Conservation (phyloP, 2,113 vertebrate genomes). For the Neopipo cinnamomea region DNA sequence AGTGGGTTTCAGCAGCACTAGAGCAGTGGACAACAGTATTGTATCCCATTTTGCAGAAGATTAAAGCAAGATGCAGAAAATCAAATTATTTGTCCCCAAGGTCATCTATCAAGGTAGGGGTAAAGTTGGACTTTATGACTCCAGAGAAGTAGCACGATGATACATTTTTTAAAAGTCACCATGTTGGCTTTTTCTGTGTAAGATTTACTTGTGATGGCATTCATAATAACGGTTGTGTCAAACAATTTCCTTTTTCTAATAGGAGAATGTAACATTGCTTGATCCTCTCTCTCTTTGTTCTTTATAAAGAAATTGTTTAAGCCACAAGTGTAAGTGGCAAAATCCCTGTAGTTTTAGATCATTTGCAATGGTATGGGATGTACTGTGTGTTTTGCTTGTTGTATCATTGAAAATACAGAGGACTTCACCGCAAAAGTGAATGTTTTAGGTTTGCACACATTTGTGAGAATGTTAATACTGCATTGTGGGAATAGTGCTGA, state of each 20-base stretch:
- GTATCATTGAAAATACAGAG: background rate
- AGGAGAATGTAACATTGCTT: background rate
- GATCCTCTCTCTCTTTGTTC: background rate
- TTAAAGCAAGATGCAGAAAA: background rate
- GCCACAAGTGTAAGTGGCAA: background rate
- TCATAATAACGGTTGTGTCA: background rate
- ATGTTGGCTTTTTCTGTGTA: background rate
- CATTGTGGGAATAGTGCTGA: slow-evolving; percentile 67
- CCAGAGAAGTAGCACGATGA: background rate
- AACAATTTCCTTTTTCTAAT: background rate
- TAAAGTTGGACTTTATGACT: background rate
- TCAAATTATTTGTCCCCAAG: background rate
- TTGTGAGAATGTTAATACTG: slow-evolving; percentile 33
- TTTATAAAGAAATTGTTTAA: background rate
- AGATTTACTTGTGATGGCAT: background rate
- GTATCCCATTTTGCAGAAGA: background rate
- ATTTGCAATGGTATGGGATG: background rate
- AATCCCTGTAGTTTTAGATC: background rate
- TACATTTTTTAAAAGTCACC: background rate
- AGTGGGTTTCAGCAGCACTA: background rate
- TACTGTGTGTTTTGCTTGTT: background rate
- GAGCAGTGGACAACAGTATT: background rate
- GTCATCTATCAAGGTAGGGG: background rate
- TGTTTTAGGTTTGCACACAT: slow-evolving; percentile 30
- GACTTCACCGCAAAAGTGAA: background rate